phyloP scores from a whole-genome alignment of 2,113 vertebrate species.

The Pelodiscus sinensis region DNA sequence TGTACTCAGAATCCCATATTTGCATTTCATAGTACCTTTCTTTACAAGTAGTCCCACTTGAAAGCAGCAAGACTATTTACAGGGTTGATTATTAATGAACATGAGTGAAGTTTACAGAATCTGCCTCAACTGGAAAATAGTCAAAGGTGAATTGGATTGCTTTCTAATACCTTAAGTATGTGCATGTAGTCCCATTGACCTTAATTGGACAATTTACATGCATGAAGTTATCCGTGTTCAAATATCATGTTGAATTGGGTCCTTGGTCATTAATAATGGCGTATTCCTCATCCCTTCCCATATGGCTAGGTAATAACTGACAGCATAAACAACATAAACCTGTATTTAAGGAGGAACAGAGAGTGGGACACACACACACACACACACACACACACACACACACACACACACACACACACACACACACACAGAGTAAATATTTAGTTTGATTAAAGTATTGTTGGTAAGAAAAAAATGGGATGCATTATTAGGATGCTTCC shows the following conservation, averaged over 20 bases:
- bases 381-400: not conserved
- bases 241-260: not conserved
- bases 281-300: not conserved
- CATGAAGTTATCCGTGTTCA: not conserved
- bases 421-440: not conserved
- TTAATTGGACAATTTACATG: not conserved
- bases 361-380: not conserved
- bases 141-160: not conserved
- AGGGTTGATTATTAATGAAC: not conserved
- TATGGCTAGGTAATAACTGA: not conserved
- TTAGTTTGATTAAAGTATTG: not conserved
- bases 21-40: slow-evolving; percentile 3
- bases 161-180: not conserved
- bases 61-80: not conserved
- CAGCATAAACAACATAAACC: not conserved
- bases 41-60: not conserved
- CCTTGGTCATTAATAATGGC: not conserved
- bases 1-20: not conserved
- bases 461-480: not conserved
- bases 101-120: slow-evolving; percentile 1
- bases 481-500: not conserved
- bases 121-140: not conserved
- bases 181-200: not conserved
- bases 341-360: not conserved
- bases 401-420: not conserved